phyloP scores from a whole-genome alignment of 2,888 invertebrate genomes.

The Neelides folsomi region DNA sequence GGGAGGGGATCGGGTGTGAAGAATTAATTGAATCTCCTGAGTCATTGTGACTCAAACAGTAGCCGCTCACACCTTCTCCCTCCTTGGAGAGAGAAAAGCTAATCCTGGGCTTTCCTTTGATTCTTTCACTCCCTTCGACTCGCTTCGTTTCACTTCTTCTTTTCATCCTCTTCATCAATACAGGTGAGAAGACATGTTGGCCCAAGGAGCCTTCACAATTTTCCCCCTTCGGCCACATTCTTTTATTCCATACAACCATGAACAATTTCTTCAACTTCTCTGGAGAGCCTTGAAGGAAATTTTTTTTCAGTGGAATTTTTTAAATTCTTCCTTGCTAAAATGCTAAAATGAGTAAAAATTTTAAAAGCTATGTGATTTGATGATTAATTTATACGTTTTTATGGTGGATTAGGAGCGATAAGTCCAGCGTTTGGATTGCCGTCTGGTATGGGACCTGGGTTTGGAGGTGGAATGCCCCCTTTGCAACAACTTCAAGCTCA shows the following conservation, averaged over 20 bases:
- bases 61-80: constrained; percentile 18
- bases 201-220: too few species aligned
- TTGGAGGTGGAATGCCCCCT: constrained; percentile 40
- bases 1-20: constrained; percentile 17
- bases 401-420: constrained; percentile 49
- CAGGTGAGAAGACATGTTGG: too few species aligned
- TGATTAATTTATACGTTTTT: constrained; percentile 9
- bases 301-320: too few species aligned
- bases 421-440: constrained; percentile 61
- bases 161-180: too few species aligned
- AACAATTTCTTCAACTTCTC: background rate
- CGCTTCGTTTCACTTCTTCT: too few species aligned
- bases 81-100: too few species aligned
- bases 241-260: background rate
- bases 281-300: background rate
- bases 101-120: background rate
- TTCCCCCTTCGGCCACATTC: background rate
- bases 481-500: constrained; percentile 67
- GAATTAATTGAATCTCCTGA: constrained; percentile 32
- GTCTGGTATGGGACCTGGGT: constrained; percentile 43
- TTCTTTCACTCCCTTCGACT: background rate
- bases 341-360: background rate
- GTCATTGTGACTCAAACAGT: constrained; percentile 28
- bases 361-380: background rate
- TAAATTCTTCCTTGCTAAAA: too few species aligned